A percentile compares a stretch with the other conserved stretches of the same genome.
These are phyloP conservation scores for Silurus asotus DNA, from an alignment of 2,113 vertebrate species.

Conservation along the genomic window DNA sequence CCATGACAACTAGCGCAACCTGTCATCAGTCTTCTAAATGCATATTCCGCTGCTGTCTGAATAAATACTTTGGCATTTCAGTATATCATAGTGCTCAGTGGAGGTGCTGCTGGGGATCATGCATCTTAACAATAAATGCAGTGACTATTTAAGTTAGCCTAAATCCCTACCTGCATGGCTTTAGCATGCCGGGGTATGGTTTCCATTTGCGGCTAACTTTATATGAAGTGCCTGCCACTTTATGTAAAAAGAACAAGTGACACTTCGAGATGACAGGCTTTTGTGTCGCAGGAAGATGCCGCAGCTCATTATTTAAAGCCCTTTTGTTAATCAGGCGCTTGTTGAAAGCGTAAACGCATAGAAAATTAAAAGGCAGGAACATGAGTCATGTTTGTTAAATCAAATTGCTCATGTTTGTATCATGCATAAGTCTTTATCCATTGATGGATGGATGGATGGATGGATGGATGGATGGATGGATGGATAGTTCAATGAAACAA, in stretches of 20 bases:
- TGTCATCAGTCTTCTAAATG: conserved; percentile 49
- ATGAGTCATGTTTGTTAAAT: conserved; percentile 38
- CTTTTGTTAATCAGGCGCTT: conserved; percentile 41
- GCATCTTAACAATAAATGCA: conserved; percentile 3
- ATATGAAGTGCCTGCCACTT: not conserved
- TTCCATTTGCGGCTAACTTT: not conserved
- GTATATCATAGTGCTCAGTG: conserved; percentile 29
- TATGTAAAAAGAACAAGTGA: conserved; percentile 33
- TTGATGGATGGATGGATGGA: not conserved
- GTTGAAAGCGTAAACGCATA: conserved; percentile 22
- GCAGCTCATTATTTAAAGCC: conserved; percentile 38
- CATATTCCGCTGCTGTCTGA: conserved; percentile 43
- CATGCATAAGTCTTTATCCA: not conserved
- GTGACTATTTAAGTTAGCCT: conserved; percentile 19
- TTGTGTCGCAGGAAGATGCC: conserved; percentile 27
- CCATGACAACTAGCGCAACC: conserved; percentile 51
- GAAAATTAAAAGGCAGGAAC: conserved; percentile 31
- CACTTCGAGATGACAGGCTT: conserved; percentile 34
- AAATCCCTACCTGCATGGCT: conserved; percentile 13
- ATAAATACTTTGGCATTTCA: conserved; percentile 42
- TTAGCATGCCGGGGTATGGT: not conserved
- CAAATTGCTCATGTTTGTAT: conserved; percentile 7
- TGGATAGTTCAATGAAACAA: not conserved
- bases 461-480: not conserved
- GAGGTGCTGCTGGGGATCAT: conserved; percentile 22